Evolutionary conservation across 2,113 vertebrate species (phyloP).

Genomic region (Pygoscelis antarcticus): DNA sequence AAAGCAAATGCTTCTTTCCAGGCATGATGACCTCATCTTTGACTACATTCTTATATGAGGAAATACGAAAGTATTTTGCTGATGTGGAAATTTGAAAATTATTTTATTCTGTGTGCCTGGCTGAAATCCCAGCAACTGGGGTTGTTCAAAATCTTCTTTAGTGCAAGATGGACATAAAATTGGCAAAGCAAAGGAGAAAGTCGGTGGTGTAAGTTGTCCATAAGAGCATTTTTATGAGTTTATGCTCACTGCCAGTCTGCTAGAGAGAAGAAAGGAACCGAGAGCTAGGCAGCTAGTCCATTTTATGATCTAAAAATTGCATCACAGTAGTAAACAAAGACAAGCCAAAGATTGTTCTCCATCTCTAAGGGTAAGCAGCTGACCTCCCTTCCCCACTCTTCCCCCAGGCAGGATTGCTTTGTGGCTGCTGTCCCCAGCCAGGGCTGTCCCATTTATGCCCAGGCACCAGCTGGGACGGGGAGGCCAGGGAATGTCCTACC

Average conservation of each 20-base stretch:
- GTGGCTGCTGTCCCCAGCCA: neutral
- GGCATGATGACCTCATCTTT: neutral
- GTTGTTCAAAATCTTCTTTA: neutral
- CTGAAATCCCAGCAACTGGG: neutral
- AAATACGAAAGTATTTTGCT: neutral
- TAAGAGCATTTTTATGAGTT: neutral
- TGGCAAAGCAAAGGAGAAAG: neutral
- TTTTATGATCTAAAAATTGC: neutral
- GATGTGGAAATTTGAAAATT: neutral
- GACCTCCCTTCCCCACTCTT: neutral
- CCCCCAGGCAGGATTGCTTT: neutral
- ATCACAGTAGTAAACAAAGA: neutral
- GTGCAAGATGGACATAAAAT: neutral
- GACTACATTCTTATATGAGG: neutral
- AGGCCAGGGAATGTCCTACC: neutral
- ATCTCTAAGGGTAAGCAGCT: neutral
- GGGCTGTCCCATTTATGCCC: neutral
- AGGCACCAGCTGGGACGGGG: neutral
- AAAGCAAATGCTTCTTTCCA: neutral
- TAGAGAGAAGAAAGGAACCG: neutral
- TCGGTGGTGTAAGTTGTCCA: rapidly evolving
- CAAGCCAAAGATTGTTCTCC: neutral
- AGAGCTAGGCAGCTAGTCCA: neutral
- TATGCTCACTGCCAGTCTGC: neutral
- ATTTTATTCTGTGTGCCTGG: neutral